phyloP scores from a whole-genome alignment of 1,140 invertebrate genomes.

The Lepidurus arcticus region DNA sequence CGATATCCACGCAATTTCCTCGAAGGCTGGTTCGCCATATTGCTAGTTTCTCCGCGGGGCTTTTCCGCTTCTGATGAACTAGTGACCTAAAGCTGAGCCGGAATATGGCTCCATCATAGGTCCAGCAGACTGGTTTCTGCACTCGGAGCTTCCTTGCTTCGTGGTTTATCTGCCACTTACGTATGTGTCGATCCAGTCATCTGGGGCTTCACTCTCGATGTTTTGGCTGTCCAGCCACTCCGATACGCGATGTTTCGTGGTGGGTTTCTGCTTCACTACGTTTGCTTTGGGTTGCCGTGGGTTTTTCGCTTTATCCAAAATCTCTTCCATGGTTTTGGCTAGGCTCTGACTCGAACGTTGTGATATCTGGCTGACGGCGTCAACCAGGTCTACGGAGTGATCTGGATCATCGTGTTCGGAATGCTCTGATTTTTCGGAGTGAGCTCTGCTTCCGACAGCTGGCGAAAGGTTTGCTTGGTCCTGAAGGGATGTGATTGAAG shows the following conservation, averaged over 20 bases:
- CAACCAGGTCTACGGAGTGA: background rate
- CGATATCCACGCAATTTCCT: slow-evolving; percentile 24
- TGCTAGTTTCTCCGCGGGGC: slow-evolving; percentile 28
- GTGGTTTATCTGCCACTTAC: background rate
- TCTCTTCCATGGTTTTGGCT: background rate
- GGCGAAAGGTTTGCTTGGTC: too few relatives aligned
- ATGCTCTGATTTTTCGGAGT: background rate
- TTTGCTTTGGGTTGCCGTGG: background rate
- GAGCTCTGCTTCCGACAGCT: background rate
- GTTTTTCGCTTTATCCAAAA: background rate
- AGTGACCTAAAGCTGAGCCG: slow-evolving; percentile 20
- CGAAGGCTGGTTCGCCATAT: slow-evolving; percentile 2
- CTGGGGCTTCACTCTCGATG: background rate
- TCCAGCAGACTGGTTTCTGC: background rate
- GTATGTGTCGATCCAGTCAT: slow-evolving; percentile 28
- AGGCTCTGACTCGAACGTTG: background rate
- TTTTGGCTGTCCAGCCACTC: background rate
- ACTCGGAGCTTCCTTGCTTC: background rate
- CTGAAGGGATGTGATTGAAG: too few relatives aligned
- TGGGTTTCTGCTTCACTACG: background rate
- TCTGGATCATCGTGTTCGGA: background rate
- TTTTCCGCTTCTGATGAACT: slow-evolving; percentile 11
- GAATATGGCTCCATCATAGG: slow-evolving; percentile 1
- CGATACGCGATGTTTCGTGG: background rate
- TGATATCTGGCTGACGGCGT: background rate